phyloP scores from a whole-genome alignment of 1,140 invertebrate species.

The Papilio polytes region DNA sequence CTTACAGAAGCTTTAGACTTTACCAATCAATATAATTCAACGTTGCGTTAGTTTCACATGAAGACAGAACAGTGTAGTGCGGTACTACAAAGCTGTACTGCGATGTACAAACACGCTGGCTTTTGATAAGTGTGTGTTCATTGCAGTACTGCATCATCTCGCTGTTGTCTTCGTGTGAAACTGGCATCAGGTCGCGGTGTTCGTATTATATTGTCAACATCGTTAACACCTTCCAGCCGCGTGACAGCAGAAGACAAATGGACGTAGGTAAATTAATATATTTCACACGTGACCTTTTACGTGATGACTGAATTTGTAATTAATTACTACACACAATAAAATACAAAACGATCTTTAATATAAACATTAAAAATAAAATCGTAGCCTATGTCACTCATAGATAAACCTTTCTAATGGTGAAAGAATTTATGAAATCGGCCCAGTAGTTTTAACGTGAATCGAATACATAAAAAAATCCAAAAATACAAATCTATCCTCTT shows the following conservation, averaged over 20 bases:
- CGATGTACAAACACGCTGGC: not conserved
- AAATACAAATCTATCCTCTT: no score
- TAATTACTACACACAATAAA: not conserved
- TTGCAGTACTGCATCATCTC: no score
- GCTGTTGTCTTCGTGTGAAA: no score
- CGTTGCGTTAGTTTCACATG: not conserved
- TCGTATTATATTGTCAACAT: constrained; percentile 14
- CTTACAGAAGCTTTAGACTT: not conserved
- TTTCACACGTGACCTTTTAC: not conserved
- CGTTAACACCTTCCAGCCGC: constrained; percentile 4
- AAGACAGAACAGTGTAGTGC: not conserved
- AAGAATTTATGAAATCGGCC: no score
- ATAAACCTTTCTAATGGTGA: no score
- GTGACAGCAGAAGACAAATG: constrained; percentile 12
- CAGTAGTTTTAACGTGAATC: no score
- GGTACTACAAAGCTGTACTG: not conserved
- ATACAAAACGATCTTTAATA: not conserved
- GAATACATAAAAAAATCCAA: no score
- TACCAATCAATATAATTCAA: constrained; percentile 2
- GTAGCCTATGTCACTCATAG: no score
- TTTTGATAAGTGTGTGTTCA: no score
- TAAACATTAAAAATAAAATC: no score
- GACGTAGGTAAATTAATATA: constrained; percentile 7
- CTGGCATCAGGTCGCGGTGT: not conserved
- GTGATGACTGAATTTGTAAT: not conserved